phyloP scores from a whole-genome alignment of 1,140 invertebrate species.

The Drosophila nikananu region DNA sequence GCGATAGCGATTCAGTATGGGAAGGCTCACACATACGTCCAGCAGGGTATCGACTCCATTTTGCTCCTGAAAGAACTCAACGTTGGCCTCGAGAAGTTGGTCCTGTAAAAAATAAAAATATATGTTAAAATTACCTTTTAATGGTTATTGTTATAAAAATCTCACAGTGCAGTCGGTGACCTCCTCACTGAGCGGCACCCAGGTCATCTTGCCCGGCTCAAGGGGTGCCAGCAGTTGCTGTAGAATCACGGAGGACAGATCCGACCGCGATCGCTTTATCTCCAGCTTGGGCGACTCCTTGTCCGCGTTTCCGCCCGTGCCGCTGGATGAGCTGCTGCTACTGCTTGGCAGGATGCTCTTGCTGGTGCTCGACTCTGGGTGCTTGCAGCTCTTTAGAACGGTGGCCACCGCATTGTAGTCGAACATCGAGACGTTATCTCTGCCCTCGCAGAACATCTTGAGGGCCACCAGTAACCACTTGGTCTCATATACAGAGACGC shows the following conservation, averaged over 20 bases:
- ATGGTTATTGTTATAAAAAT: background rate
- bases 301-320: slow-evolving; percentile 76
- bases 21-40: slow-evolving; percentile 73
- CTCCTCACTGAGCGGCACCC: slow-evolving; percentile 82
- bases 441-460: slow-evolving; percentile 80
- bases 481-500: slow-evolving; percentile 73
- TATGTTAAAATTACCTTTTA: background rate
- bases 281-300: slow-evolving; percentile 87
- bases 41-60: slow-evolving; percentile 79
- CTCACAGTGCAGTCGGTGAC: slow-evolving; percentile 78
- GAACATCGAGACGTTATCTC: slow-evolving; percentile 45
- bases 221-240: slow-evolving; percentile 89
- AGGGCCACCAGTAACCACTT: slow-evolving; percentile 80
- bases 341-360: slow-evolving; percentile 71
- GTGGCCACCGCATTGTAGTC: slow-evolving; percentile 75
- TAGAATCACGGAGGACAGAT: slow-evolving; percentile 88
- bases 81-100: slow-evolving; percentile 87
- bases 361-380: slow-evolving; percentile 64
- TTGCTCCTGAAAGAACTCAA: slow-evolving; percentile 85
- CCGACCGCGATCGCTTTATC: slow-evolving; percentile 87
- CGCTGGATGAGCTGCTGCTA: slow-evolving; percentile 62
- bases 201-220: slow-evolving; percentile 78
- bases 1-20: slow-evolving; percentile 77
- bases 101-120: slow-evolving; percentile 80
- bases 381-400: slow-evolving; percentile 72